These are phyloP conservation scores for Trachelus stipa DNA, from an alignment of 2,888 invertebrate genomes.

Conservation along the genomic window DNA sequence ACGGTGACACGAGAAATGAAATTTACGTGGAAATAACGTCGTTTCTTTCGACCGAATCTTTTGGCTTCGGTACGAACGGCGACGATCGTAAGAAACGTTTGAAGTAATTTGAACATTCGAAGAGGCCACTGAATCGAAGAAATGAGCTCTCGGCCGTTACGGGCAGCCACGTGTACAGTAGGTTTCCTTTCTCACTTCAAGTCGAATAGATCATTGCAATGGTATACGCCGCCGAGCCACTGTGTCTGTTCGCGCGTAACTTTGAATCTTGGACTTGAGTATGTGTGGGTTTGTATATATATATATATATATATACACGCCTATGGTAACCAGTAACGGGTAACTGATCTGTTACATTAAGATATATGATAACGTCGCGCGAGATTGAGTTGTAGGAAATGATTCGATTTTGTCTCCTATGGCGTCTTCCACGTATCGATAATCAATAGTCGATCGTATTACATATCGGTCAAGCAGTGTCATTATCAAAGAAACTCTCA, in stretches of 20 bases:
- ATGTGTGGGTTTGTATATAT: too few species aligned
- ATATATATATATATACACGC: neutral
- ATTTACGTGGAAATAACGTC: neutral
- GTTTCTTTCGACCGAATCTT: neutral
- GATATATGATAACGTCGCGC: conserved; percentile 29
- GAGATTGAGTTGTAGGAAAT: conserved; percentile 41
- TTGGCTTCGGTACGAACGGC: neutral
- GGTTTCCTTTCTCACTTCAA: neutral
- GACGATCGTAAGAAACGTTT: neutral
- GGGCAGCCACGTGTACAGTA: neutral
- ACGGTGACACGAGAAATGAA: neutral
- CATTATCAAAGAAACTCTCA: neutral
- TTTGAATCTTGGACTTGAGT: neutral
- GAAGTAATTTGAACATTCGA: neutral
- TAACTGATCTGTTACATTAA: neutral
- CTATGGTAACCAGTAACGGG: neutral
- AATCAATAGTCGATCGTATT: neutral
- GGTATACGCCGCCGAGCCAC: neutral
- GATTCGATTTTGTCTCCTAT: conserved; percentile 18
- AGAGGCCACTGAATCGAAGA: neutral
- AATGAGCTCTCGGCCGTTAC: neutral
- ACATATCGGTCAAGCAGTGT: neutral
- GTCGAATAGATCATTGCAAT: neutral
- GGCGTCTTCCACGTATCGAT: neutral
- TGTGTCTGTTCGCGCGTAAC: neutral